These are phyloP conservation scores for Manacus vitellinus DNA, from an alignment of 2,113 vertebrate genomes.

Conservation along the genomic window DNA sequence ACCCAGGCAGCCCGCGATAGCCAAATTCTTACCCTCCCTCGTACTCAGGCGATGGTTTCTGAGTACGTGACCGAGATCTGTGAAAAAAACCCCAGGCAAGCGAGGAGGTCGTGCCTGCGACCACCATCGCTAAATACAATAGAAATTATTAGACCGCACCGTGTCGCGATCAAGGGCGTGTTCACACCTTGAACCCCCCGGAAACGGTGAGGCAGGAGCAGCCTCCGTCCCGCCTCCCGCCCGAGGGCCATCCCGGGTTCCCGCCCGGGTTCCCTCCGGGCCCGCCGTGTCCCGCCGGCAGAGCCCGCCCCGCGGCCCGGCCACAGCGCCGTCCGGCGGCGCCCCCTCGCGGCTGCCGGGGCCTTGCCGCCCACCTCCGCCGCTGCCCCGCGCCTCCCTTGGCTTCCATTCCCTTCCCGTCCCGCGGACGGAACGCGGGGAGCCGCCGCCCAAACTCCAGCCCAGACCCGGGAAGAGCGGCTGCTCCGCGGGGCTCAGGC, in stretches of 20 bases:
- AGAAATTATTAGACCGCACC: background rate
- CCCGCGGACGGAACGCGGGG: background rate
- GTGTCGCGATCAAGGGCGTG: fast-evolving
- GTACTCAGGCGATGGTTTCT: background rate
- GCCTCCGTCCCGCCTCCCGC: too few species aligned
- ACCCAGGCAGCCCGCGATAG: background rate
- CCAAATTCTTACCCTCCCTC: background rate
- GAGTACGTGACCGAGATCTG: background rate
- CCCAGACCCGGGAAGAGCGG: fast-evolving
- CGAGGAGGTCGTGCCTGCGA: fast-evolving
- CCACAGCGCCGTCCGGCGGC: background rate
- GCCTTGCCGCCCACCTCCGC: background rate
- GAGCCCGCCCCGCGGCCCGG: too few species aligned
- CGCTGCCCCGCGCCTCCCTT: too few species aligned
- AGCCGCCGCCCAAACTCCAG: background rate
- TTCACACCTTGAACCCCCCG: background rate
- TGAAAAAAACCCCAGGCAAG: background rate
- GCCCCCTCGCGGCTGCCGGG: background rate
- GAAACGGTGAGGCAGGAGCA: fast-evolving
- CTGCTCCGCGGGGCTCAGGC: background rate
- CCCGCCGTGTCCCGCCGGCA: background rate
- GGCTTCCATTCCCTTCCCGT: background rate
- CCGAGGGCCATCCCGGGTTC: fast-evolving
- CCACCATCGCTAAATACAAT: fast-evolving
- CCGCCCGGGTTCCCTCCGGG: fast-evolving